Percentiles rank a stretch among this genome's conserved stretches.
phyloP scores from a whole-genome alignment of 2,797 vertebrate species.

The Urophycis tenuis region DNA sequence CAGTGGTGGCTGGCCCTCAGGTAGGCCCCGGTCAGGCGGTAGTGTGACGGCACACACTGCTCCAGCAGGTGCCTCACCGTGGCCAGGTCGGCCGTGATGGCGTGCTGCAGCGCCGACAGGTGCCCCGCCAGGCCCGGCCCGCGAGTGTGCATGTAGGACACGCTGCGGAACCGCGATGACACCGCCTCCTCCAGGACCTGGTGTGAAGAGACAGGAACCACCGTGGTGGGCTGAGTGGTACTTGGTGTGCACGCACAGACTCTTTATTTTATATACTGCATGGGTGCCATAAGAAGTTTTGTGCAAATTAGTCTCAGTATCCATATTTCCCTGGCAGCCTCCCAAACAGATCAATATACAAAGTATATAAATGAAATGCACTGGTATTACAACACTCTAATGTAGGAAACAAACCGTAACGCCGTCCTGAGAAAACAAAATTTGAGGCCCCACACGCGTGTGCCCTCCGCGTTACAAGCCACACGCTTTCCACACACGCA shows the following conservation, averaged over 20 bases:
- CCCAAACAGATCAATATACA: too few relatives aligned
- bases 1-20: slow-evolving; percentile 77
- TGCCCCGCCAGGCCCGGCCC: slow-evolving; percentile 75
- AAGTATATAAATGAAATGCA: not conserved
- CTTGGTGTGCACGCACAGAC: not conserved
- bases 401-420: not conserved
- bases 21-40: slow-evolving; percentile 76
- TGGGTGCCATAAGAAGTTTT: not conserved
- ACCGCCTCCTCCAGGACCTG: slow-evolving; percentile 73
- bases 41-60: slow-evolving; percentile 86
- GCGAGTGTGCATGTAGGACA: slow-evolving; percentile 69
- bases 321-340: not conserved
- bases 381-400: not conserved
- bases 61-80: slow-evolving; percentile 84
- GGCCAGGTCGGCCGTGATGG: slow-evolving; percentile 76
- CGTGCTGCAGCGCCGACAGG: slow-evolving; percentile 78
- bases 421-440: not conserved
- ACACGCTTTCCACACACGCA: not conserved
- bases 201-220: not conserved
- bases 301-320: not conserved
- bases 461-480: not conserved
- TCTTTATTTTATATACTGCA: not conserved
- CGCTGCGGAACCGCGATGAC: slow-evolving; percentile 64
- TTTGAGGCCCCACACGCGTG: too few relatives aligned
- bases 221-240: not conserved